Conservation (phyloP, 1,140 invertebrate genomes). For the Bombus difficillimus region DNA sequence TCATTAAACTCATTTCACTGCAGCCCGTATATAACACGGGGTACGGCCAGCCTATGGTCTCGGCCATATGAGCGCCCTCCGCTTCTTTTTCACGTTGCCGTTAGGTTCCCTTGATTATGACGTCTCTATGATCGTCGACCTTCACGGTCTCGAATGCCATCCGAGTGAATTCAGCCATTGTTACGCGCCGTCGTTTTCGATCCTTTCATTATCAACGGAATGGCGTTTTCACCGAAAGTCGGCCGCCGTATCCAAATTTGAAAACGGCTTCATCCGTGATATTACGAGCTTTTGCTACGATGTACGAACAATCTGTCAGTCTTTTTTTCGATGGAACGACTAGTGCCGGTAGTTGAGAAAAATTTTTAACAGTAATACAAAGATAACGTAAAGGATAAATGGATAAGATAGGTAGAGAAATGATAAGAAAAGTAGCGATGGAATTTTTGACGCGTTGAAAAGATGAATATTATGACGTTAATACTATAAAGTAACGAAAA, state of each 20-base stretch:
- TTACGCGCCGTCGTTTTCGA: constrained; percentile 41
- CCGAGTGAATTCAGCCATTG: constrained; percentile 65
- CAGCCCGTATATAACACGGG: constrained; percentile 64
- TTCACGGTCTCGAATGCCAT: constrained; percentile 56
- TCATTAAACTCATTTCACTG: constrained; percentile 83
- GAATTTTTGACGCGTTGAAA: too few relatives aligned
- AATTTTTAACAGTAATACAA: too few relatives aligned
- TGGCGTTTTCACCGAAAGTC: not conserved
- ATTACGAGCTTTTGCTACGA: too few relatives aligned
- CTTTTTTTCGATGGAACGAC: too few relatives aligned
- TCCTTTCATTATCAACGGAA: constrained; percentile 28
- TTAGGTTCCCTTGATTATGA: constrained; percentile 79
- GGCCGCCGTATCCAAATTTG: constrained; percentile 1
- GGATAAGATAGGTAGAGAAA: too few relatives aligned
- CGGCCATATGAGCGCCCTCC: constrained; percentile 69
- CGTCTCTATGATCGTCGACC: constrained; percentile 76
- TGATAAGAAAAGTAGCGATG: too few relatives aligned
- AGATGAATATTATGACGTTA: too few relatives aligned
- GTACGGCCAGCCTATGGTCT: constrained; percentile 69
- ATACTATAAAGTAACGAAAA: too few relatives aligned
- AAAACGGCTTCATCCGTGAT: constrained; percentile 4
- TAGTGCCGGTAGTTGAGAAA: too few relatives aligned
- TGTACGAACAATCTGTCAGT: too few relatives aligned
- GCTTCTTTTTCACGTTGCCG: constrained; percentile 60
- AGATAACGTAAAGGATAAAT: too few relatives aligned